Evolutionary conservation across 2,113 vertebrate species (phyloP).

Genomic region (Brachyhypopomus gauderio): DNA sequence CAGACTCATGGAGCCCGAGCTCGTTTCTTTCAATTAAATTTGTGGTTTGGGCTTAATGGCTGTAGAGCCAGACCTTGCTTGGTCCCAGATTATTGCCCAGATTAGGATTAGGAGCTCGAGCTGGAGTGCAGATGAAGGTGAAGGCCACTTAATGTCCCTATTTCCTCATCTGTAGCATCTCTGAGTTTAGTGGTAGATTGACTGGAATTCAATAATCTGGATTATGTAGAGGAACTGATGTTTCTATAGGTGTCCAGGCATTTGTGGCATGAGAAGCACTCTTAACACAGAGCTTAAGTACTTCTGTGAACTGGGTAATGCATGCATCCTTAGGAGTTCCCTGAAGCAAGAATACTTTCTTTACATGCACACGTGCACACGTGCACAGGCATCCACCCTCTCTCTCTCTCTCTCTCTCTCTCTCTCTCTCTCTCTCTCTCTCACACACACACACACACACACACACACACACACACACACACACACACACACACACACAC

Average conservation of each 20-base stretch:
- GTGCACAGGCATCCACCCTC: constrained; percentile 23
- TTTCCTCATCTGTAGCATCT: constrained; percentile 22
- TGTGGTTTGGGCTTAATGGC: constrained; percentile 60
- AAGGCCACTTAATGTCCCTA: constrained; percentile 58
- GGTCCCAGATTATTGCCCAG: constrained; percentile 68
- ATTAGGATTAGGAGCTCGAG: constrained; percentile 65
- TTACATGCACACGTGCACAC: background rate
- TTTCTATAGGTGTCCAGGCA: constrained; percentile 35
- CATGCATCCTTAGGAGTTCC: constrained; percentile 38
- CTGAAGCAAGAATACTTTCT: constrained; percentile 27
- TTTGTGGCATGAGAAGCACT: constrained; percentile 40
- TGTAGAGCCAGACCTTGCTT: constrained; percentile 60
- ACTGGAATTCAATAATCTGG: constrained; percentile 59
- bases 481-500: constrained; percentile 32
- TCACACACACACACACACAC: no score
- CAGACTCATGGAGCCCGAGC: constrained; percentile 28
- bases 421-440: no score
- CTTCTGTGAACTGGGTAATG: constrained; percentile 43
- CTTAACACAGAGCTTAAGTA: constrained; percentile 62
- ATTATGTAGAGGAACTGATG: constrained; percentile 53
- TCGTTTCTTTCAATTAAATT: constrained; percentile 67
- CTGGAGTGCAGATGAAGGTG: constrained; percentile 58
- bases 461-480: background rate
- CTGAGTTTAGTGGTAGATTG: constrained; percentile 26
- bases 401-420: no score